A percentile compares a stretch with the other conserved stretches of the same genome.
phyloP scores from a whole-genome alignment of 2,888 invertebrate genomes.

The Elysia crispata region DNA sequence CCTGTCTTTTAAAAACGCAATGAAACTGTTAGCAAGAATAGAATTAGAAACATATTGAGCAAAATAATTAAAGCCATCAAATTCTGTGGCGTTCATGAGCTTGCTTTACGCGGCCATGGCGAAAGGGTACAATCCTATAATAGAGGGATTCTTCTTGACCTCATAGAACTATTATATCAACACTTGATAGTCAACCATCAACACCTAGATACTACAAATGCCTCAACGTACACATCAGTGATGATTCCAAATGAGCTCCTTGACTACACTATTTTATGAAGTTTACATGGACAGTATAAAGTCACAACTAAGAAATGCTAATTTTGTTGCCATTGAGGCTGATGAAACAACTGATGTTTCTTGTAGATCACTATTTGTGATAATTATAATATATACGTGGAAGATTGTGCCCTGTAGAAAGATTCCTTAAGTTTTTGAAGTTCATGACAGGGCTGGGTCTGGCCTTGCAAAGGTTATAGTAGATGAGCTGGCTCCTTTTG shows the following conservation, averaged over 20 bases:
- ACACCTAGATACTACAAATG: not conserved
- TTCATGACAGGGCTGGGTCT: not conserved
- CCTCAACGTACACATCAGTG: not conserved
- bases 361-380: not conserved
- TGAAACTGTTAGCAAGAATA: too few species aligned
- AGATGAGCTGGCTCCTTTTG: not conserved
- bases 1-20: too few species aligned
- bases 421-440: not conserved
- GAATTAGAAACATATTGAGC: not conserved
- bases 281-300: not conserved
- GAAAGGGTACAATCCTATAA: not conserved
- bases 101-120: not conserved
- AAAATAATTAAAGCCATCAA: not conserved
- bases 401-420: not conserved
- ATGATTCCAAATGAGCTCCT: not conserved
- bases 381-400: not conserved
- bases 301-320: not conserved
- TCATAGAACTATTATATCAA: too few species aligned
- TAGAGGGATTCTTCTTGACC: not conserved
- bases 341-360: slow-evolving; percentile 9
- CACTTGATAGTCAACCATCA: not conserved
- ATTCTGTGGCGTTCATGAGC: not conserved
- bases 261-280: not conserved
- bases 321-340: not conserved
- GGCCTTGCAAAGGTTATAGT: not conserved